Evolutionary conservation across 2,113 vertebrate genomes (phyloP).

Genomic region (Ciconia maguari): DNA sequence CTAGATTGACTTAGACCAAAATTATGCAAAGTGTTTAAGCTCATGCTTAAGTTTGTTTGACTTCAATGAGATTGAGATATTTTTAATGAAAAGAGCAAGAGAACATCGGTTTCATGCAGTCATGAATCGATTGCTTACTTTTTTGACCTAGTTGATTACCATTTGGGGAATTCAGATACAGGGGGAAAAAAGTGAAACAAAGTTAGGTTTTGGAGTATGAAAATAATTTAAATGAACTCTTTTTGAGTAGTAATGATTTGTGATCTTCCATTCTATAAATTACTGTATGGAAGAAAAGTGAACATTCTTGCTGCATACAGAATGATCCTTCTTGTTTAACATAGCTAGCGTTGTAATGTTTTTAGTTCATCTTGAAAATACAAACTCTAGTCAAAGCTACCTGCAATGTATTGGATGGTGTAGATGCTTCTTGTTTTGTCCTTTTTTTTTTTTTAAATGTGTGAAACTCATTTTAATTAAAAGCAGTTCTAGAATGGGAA

Average conservation of each 20-base stretch:
- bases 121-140: not conserved
- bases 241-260: not conserved
- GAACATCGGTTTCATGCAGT: not conserved
- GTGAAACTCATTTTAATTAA: slow-evolving; percentile 11
- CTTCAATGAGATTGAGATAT: not conserved
- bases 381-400: not conserved
- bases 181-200: not conserved
- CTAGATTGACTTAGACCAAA: not conserved
- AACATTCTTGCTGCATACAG: not conserved
- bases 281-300: not conserved
- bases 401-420: not conserved
- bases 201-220: not conserved
- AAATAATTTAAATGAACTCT: not conserved
- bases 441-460: not conserved
- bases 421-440: not conserved
- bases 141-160: not conserved
- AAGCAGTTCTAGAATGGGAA: not conserved
- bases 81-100: not conserved
- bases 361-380: not conserved
- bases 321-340: not conserved
- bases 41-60: not conserved
- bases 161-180: not conserved
- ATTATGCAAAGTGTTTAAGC: not conserved
- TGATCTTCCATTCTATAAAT: not conserved
- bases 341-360: rapidly evolving